These are phyloP conservation scores for Conistra vaccinii DNA, from an alignment of 2,888 invertebrate species.

Conservation along the genomic window DNA sequence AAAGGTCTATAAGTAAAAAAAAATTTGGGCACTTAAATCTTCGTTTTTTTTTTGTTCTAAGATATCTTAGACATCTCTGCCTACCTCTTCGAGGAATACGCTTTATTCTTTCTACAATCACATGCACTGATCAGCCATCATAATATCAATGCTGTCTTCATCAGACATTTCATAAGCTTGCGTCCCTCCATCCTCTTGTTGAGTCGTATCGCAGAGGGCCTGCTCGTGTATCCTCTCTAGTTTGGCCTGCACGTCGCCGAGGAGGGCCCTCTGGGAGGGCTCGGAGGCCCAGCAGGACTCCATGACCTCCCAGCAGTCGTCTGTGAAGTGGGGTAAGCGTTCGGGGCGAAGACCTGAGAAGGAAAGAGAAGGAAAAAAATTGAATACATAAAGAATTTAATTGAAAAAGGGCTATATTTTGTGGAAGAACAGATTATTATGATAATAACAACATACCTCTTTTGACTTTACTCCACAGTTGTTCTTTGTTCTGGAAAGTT, in stretches of 20 bases:
- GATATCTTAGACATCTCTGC: not conserved
- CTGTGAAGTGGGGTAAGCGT: constrained; percentile 93
- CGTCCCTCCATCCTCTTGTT: constrained; percentile 38
- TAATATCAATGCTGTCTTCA: constrained; percentile 75
- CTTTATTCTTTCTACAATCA: not conserved
- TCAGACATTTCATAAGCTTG: constrained; percentile 62
- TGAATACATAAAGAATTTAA: too few species aligned
- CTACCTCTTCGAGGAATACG: too few species aligned
- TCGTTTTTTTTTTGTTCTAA: not conserved
- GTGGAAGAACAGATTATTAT: not conserved
- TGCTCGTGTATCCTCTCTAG: constrained; percentile 89
- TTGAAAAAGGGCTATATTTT: too few species aligned
- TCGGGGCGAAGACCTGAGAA: constrained; percentile 94
- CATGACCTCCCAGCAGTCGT: constrained; percentile 96
- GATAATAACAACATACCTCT: constrained; percentile 91
- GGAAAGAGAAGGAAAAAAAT: too few species aligned
- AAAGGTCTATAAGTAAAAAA: not conserved
- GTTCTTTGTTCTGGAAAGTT: constrained; percentile 96
- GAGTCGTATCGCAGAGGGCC: constrained; percentile 51
- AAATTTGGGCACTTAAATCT: not conserved
- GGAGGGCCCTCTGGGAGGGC: constrained; percentile 93
- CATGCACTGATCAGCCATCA: constrained; percentile 18
- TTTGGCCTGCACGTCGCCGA: constrained; percentile 94
- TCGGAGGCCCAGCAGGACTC: constrained; percentile 95
- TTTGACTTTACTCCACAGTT: constrained; percentile 95